Percentiles rank a stretch among this genome's conserved stretches.
Conservation (phyloP, 1,140 invertebrate genomes). For the Cydia strobilella region DNA sequence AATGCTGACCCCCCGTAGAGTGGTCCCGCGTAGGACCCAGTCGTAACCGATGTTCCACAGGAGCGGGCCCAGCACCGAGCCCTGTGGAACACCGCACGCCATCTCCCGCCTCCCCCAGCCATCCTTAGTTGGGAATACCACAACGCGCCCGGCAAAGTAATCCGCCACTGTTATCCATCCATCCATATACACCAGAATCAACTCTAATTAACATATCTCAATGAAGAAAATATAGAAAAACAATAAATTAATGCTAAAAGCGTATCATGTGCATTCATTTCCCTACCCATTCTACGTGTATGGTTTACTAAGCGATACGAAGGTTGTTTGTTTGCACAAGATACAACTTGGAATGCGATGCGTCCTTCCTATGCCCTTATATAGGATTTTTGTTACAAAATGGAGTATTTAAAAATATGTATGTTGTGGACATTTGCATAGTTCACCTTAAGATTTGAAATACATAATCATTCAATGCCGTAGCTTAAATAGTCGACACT, state of each 20-base stretch:
- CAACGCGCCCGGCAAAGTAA: no score
- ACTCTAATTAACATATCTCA: not conserved
- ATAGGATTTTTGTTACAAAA: constrained; percentile 1
- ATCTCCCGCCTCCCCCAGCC: no score
- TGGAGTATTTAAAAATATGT: not conserved
- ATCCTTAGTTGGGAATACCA: no score
- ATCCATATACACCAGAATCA: no score
- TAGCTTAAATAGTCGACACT: not conserved
- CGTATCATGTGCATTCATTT: not conserved
- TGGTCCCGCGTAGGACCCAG: no score
- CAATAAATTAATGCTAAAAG: not conserved
- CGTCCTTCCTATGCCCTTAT: constrained; percentile 1
- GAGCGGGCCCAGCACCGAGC: no score
- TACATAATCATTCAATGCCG: not conserved
- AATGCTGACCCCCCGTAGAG: no score
- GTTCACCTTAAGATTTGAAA: not conserved
- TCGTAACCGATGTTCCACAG: no score
- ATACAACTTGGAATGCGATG: not conserved
- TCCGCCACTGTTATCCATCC: no score
- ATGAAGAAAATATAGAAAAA: not conserved
- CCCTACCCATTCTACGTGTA: not conserved
- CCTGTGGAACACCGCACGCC: no score
- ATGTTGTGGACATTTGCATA: not conserved
- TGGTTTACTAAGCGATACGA: not conserved
- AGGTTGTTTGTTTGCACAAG: not conserved